Percentiles rank a stretch among this genome's conserved stretches.
phyloP scores from a whole-genome alignment of 2,113 vertebrate species.

The Chloropsis cyanopogon region DNA sequence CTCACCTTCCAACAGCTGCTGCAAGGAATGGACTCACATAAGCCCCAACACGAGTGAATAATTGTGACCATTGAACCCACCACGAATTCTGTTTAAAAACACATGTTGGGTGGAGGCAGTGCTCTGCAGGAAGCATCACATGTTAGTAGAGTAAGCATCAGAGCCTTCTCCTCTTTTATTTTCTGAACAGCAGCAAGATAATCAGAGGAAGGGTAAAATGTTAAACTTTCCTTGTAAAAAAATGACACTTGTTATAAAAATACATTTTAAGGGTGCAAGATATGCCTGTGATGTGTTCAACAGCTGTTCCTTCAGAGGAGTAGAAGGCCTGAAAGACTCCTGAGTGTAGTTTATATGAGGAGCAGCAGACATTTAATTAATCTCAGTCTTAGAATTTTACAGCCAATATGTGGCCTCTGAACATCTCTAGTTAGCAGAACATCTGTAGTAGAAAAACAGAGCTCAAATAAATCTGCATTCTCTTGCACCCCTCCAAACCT shows the following conservation, averaged over 20 bases:
- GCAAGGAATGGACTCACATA: conserved; percentile 25
- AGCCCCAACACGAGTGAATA: conserved; percentile 25
- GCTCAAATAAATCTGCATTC: conserved; percentile 12
- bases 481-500: background rate
- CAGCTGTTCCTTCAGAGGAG: conserved; percentile 53
- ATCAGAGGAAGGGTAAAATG: conserved; percentile 54
- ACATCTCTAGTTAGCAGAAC: conserved; percentile 45
- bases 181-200: conserved; percentile 52
- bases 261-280: conserved; percentile 24
- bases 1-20: background rate
- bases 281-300: conserved; percentile 24
- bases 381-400: conserved; percentile 48
- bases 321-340: conserved; percentile 35
- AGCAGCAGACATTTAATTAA: conserved; percentile 63
- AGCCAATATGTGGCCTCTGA: conserved; percentile 50
- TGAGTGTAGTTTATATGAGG: conserved; percentile 9
- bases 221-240: conserved; percentile 37
- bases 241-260: conserved; percentile 40
- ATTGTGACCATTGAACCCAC: conserved; percentile 41
- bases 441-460: conserved; percentile 56
- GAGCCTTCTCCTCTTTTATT: background rate
- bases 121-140: conserved; percentile 62
- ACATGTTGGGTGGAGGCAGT: conserved; percentile 56
- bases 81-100: conserved; percentile 51
- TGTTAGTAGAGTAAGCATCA: conserved; percentile 5